phyloP scores from a whole-genome alignment of 2,113 vertebrate genomes.

The Candoia aspera region DNA sequence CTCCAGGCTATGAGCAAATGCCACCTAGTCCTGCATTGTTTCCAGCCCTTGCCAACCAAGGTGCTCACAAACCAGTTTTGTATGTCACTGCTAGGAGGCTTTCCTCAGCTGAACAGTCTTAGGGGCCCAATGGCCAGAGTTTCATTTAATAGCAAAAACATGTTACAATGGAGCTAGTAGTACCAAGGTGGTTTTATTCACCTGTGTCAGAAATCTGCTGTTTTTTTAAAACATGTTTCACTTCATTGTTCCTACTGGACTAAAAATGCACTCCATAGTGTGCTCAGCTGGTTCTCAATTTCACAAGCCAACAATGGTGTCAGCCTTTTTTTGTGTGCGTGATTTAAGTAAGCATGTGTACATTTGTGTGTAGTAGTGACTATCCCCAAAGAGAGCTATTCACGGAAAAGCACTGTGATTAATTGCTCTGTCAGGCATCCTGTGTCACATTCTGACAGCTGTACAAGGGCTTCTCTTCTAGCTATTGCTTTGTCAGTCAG shows the following conservation, averaged over 20 bases:
- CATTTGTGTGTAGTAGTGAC: slow-evolving; percentile 17
- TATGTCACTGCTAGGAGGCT: not conserved
- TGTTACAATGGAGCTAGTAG: not conserved
- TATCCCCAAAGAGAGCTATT: slow-evolving; percentile 37
- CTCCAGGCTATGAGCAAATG: not conserved
- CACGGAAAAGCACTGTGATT: slow-evolving; percentile 52
- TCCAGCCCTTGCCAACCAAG: not conserved
- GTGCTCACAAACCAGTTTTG: not conserved
- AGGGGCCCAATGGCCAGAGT: not conserved
- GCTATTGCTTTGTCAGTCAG: slow-evolving; percentile 56
- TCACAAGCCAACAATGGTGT: slow-evolving; percentile 30
- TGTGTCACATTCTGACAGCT: slow-evolving; percentile 57
- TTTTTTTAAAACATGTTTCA: not conserved
- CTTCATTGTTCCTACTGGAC: not conserved
- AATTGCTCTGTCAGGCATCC: slow-evolving; percentile 64
- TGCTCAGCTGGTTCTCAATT: slow-evolving; percentile 36
- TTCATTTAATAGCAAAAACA: not conserved
- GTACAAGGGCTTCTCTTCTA: slow-evolving; percentile 39
- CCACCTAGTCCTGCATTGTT: not conserved
- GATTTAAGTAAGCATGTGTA: slow-evolving; percentile 29
- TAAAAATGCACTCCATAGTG: not conserved
- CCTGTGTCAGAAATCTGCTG: not conserved
- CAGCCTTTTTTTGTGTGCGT: slow-evolving; percentile 4
- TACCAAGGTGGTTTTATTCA: not conserved
- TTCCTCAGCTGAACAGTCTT: not conserved